Conservation (phyloP, 2,888 invertebrate genomes). For the Antheraea assamensis region DNA sequence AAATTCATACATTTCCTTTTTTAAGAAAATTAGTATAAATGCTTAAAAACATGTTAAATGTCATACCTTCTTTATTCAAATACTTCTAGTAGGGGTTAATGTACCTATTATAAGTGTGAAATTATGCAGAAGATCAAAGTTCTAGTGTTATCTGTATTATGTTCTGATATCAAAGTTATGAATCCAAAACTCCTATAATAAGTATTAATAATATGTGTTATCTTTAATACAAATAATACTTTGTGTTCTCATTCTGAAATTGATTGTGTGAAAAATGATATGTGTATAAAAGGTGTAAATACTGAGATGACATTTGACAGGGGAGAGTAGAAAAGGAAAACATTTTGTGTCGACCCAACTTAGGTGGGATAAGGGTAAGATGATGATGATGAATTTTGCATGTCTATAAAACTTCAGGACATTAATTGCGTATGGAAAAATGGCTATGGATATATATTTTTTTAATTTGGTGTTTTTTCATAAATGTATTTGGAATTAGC, state of each 20-base stretch:
- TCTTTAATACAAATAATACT: neutral
- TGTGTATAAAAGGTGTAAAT: too few relatives aligned
- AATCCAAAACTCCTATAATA: neutral
- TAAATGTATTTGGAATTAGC: too few relatives aligned
- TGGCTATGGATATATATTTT: too few relatives aligned
- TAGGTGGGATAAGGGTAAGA: too few relatives aligned
- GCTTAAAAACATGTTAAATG: neutral
- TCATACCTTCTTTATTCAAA: neutral
- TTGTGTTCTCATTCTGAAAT: neutral
- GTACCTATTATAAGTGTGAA: neutral
- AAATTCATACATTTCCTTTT: neutral
- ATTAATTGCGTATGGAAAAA: too few relatives aligned
- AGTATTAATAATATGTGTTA: neutral
- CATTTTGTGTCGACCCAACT: too few relatives aligned
- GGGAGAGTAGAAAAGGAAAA: too few relatives aligned
- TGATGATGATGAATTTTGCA: too few relatives aligned
- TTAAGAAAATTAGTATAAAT: neutral
- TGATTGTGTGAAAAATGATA: too few relatives aligned
- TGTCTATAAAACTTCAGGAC: too few relatives aligned
- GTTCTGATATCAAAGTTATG: neutral
- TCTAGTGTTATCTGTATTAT: conserved; percentile 19
- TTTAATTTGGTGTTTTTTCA: too few relatives aligned
- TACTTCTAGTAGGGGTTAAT: neutral
- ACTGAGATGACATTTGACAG: too few relatives aligned
- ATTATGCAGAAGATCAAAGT: conserved; percentile 32